These are phyloP conservation scores for Dipodomys stephensi DNA, from an alignment of 2,113 vertebrate species.

Conservation along the genomic window DNA sequence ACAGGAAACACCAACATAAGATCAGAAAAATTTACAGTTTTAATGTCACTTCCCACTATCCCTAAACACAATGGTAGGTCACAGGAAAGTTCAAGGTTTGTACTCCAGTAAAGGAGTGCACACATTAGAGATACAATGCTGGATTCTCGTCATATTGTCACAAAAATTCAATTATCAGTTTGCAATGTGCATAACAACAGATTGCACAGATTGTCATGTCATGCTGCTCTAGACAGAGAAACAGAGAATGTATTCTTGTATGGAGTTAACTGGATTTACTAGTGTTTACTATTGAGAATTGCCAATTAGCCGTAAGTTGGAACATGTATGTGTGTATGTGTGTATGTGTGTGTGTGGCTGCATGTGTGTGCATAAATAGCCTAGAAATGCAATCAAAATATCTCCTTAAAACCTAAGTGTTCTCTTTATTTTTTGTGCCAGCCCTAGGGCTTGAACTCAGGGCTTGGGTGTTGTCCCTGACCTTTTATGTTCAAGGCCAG, in stretches of 20 bases:
- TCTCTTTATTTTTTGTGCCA: not conserved
- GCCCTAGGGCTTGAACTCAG: no score
- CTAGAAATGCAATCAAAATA: not conserved
- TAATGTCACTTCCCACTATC: not conserved
- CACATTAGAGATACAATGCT: not conserved
- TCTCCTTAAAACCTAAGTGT: not conserved
- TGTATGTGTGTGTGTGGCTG: not conserved
- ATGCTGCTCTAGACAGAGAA: not conserved
- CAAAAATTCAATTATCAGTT: not conserved
- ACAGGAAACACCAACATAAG: not conserved
- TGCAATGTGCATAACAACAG: not conserved
- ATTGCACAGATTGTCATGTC: not conserved
- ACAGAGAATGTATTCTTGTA: not conserved
- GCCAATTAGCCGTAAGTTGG: not conserved
- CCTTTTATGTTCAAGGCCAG: no score
- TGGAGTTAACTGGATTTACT: not conserved
- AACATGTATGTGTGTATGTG: not conserved
- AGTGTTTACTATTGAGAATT: not conserved
- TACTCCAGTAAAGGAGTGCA: not conserved
- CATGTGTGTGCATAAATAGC: not conserved
- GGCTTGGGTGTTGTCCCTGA: no score
- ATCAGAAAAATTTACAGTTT: not conserved
- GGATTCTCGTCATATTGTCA: not conserved
- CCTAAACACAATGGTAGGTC: not conserved
- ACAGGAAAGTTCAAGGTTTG: not conserved